phyloP scores from a whole-genome alignment of 2,888 invertebrate genomes.

The Brachypalpus laphriformis region DNA sequence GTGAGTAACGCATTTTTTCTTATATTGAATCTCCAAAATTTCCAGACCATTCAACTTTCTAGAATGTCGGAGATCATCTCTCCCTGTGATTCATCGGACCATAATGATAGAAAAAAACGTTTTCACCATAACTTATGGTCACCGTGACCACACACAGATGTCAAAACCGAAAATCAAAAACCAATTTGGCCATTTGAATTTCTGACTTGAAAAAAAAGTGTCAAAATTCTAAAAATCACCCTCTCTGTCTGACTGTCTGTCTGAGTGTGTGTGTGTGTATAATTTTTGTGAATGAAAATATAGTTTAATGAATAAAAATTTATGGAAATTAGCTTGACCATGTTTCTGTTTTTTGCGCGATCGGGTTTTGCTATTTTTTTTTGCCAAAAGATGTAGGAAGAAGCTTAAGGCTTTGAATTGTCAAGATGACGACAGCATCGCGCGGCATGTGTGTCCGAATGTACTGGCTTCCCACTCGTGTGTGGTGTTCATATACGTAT shows the following conservation, averaged over 20 bases:
- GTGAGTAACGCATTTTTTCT: slow-evolving; percentile 60
- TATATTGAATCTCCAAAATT: neutral
- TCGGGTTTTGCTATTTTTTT: slow-evolving; percentile 43
- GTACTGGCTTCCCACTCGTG: slow-evolving; percentile 48
- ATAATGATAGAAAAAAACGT: slow-evolving; percentile 18
- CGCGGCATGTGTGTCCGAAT: neutral
- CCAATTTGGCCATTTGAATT: slow-evolving; percentile 27
- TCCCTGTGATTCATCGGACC: slow-evolving; percentile 46
- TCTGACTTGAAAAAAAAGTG: slow-evolving; percentile 25
- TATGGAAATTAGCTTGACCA: slow-evolving; percentile 61
- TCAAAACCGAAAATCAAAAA: slow-evolving; percentile 32
- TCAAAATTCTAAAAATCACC: slow-evolving; percentile 11
- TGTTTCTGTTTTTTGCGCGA: slow-evolving; percentile 41
- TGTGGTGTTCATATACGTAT: slow-evolving; percentile 32
- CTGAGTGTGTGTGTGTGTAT: slow-evolving; percentile 2
- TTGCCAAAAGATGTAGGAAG: slow-evolving; percentile 53
- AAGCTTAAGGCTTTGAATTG: slow-evolving; percentile 43
- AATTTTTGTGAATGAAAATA: slow-evolving; percentile 71
- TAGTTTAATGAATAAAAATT: slow-evolving; percentile 68
- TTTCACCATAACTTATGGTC: slow-evolving; percentile 39
- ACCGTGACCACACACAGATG: slow-evolving; percentile 47
- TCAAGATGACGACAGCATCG: slow-evolving; percentile 56
- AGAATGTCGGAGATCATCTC: slow-evolving; percentile 17
- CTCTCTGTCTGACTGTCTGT: neutral
- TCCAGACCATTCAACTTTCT: slow-evolving; percentile 38